These are phyloP conservation scores for Schlechtendalia chinensis DNA, from an alignment of 1,140 invertebrate species.

Conservation along the genomic window DNA sequence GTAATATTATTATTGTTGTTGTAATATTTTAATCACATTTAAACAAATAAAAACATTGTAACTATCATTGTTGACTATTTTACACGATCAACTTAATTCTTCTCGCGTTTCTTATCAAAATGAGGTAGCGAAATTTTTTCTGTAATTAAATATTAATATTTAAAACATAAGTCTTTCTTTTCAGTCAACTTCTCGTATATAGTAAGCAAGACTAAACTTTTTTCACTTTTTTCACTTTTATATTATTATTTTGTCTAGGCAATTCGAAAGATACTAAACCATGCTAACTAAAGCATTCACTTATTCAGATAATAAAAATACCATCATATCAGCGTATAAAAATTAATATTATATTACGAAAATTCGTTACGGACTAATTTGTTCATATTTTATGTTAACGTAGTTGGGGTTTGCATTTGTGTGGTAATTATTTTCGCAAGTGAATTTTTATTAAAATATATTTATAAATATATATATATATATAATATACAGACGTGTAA, in stretches of 20 bases:
- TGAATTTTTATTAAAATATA: conserved; percentile 6
- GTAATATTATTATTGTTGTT: neutral
- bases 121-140: neutral
- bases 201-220: conserved; percentile 19
- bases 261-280: neutral
- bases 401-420: neutral
- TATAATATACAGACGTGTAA: neutral
- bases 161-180: conserved; percentile 10
- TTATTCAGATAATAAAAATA: conserved; percentile 16
- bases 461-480: neutral
- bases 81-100: neutral
- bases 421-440: neutral
- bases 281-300: neutral
- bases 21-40: neutral
- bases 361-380: neutral
- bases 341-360: neutral
- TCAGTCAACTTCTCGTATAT: conserved; percentile 4
- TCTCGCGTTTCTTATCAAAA: conserved; percentile 3
- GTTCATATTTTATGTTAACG: neutral
- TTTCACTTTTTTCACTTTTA: conserved; percentile 43
- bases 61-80: too few relatives aligned
- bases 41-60: too few relatives aligned
- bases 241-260: neutral
- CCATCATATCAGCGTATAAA: neutral
- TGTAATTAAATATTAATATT: conserved; percentile 15